Evolutionary conservation across 2,113 vertebrate genomes (phyloP).

Genomic region (Tonatia bakeri): DNA sequence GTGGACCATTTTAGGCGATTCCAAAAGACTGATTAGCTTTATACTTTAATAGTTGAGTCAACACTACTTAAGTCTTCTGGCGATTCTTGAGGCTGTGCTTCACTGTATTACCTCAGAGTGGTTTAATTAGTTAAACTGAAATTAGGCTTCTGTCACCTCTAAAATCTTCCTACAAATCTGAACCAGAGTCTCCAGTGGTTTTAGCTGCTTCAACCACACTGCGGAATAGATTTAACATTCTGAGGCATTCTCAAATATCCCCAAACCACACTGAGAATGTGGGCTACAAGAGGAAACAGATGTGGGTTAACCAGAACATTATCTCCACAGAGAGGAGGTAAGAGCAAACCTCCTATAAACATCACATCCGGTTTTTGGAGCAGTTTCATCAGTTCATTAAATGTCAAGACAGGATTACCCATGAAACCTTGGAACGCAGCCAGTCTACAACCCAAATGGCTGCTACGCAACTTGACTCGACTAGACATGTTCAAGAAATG

Average conservation of each 20-base stretch:
- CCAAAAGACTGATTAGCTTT: conserved; percentile 46
- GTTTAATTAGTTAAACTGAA: conserved; percentile 63
- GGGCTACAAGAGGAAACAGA: conserved; percentile 86
- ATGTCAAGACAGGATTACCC: conserved; percentile 48
- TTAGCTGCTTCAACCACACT: conserved; percentile 79
- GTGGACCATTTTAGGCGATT: conserved; percentile 45
- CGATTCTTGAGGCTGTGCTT: conserved; percentile 30
- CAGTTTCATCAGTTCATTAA: conserved; percentile 53
- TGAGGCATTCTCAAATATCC: conserved; percentile 84
- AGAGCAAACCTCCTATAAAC: conserved; percentile 47
- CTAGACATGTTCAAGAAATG: conserved; percentile 22
- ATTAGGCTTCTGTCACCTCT: conserved; percentile 11
- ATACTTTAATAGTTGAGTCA: conserved; percentile 48
- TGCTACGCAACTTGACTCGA: conserved; percentile 46
- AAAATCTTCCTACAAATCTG: conserved; percentile 63
- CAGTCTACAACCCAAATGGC: conserved; percentile 45
- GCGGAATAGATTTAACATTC: conserved; percentile 83
- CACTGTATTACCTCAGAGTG: conserved; percentile 49
- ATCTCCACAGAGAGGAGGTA: conserved; percentile 33
- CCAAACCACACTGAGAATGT: conserved; percentile 82
- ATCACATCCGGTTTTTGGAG: conserved; percentile 17
- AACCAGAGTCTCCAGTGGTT: conserved; percentile 80
- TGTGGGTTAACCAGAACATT: conserved; percentile 81
- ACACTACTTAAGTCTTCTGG: conserved; percentile 60
- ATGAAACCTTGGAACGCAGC: conserved; percentile 48